Percentiles rank a stretch among this genome's conserved stretches.
phyloP scores from a whole-genome alignment of 2,888 invertebrate species.

The Sycophila texana region DNA sequence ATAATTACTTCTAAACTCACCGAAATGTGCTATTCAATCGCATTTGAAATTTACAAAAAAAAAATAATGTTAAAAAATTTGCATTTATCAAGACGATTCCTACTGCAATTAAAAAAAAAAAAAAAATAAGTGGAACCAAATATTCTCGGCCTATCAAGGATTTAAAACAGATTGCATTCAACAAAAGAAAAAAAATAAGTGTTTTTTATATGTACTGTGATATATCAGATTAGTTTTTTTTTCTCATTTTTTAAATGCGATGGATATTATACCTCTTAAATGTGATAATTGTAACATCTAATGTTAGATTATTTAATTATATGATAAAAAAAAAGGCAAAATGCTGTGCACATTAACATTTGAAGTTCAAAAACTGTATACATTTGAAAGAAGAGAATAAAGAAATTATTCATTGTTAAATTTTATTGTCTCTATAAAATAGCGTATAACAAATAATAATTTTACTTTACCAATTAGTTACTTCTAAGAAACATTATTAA shows the following conservation, averaged over 20 bases:
- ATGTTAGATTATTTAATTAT: slow-evolving; percentile 25
- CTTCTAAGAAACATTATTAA: background rate
- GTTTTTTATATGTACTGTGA: slow-evolving; percentile 32
- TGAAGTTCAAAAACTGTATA: slow-evolving; percentile 33
- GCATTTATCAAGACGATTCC: slow-evolving; percentile 7
- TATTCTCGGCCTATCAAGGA: slow-evolving; percentile 23
- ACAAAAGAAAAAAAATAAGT: slow-evolving; percentile 14
- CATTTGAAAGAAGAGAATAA: slow-evolving; percentile 15
- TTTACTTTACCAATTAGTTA: background rate
- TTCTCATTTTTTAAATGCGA: slow-evolving; percentile 37
- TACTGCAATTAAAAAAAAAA: too few species aligned
- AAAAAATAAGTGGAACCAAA: too few species aligned
- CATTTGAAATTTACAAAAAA: slow-evolving; percentile 25
- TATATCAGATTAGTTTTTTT: slow-evolving; percentile 25
- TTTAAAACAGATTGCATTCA: slow-evolving; percentile 4
- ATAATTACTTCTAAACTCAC: slow-evolving; percentile 36
- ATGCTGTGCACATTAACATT: slow-evolving; percentile 37
- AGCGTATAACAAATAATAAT: slow-evolving; percentile 12
- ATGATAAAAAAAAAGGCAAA: slow-evolving; percentile 1
- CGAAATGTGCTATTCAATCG: slow-evolving; percentile 45
- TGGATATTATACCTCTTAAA: slow-evolving; percentile 33
- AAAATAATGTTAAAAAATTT: background rate
- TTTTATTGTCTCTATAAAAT: slow-evolving; percentile 31
- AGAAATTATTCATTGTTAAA: slow-evolving; percentile 48
- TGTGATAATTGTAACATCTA: slow-evolving; percentile 41